These are phyloP conservation scores for Phrynosoma blainvillii DNA, from an alignment of 2,113 vertebrate genomes.

Conservation along the genomic window DNA sequence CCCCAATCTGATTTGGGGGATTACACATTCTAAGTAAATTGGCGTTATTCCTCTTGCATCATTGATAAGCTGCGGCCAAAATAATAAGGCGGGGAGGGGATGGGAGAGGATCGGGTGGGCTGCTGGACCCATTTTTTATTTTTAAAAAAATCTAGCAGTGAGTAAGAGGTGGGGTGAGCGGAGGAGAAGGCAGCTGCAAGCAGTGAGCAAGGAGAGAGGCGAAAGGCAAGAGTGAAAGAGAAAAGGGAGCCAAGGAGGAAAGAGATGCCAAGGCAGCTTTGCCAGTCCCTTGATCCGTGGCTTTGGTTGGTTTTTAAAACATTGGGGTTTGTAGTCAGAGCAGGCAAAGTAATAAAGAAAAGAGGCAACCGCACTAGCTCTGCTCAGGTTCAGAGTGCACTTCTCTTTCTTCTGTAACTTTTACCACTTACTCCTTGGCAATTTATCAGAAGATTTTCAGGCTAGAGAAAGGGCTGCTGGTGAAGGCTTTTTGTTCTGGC, in stretches of 20 bases:
- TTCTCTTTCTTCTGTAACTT: neutral
- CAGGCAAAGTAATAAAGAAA: neutral
- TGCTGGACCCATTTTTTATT: neutral
- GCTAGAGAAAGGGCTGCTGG: neutral
- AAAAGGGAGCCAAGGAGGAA: constrained; percentile 42
- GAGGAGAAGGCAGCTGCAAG: neutral
- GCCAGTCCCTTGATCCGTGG: accelerated
- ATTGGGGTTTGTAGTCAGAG: neutral
- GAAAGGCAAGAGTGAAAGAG: constrained; percentile 41
- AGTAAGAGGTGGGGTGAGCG: neutral
- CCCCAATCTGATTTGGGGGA: constrained; percentile 90
- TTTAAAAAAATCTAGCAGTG: constrained; percentile 56
- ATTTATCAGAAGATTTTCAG: neutral
- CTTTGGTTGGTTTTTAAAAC: no score
- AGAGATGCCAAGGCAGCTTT: neutral
- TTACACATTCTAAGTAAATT: constrained; percentile 89
- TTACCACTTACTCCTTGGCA: neutral
- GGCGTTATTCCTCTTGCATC: constrained; percentile 83
- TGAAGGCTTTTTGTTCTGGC: neutral
- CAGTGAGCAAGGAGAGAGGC: constrained; percentile 27
- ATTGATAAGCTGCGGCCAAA: constrained; percentile 82
- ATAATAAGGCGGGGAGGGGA: constrained; percentile 63
- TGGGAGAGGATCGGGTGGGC: constrained; percentile 20
- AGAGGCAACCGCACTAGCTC: neutral
- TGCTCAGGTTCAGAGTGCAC: neutral